These are phyloP conservation scores for Periparus ater DNA, from an alignment of 2,797 vertebrate genomes.

Conservation along the genomic window DNA sequence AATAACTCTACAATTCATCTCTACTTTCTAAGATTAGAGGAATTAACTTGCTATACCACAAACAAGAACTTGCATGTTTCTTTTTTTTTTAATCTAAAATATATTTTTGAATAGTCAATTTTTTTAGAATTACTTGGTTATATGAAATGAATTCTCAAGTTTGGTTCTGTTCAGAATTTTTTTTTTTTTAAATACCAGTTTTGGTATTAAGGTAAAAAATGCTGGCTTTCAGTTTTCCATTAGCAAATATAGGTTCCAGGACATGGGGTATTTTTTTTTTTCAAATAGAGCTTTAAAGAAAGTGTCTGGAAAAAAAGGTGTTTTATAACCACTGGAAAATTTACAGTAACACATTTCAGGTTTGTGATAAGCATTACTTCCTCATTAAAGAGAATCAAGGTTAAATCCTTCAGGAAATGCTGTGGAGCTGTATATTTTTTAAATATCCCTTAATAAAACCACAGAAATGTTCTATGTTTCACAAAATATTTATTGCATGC, in stretches of 20 bases:
- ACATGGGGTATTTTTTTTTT: not conserved
- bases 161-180: not conserved
- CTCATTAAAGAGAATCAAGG: not conserved
- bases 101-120: not conserved
- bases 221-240: not conserved
- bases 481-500: slow-evolving; percentile 40
- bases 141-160: not conserved
- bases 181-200: not conserved
- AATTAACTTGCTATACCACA: not conserved
- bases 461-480: slow-evolving; percentile 10
- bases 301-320: slow-evolving; percentile 1
- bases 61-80: not conserved
- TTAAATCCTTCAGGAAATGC: slow-evolving; percentile 45
- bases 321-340: slow-evolving; percentile 46
- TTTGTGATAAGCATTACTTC: slow-evolving; percentile 21
- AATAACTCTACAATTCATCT: not conserved
- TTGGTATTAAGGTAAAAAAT: not conserved
- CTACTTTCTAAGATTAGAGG: not conserved
- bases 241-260: not conserved
- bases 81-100: not conserved
- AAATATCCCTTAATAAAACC: slow-evolving; percentile 12
- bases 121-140: not conserved
- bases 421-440: not conserved
- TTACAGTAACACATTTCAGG: not conserved
- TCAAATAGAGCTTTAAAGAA: not conserved